A percentile compares a stretch with the other conserved stretches of the same genome.
phyloP scores from a whole-genome alignment of 2,113 vertebrate genomes.

The Plestiodon gilberti region DNA sequence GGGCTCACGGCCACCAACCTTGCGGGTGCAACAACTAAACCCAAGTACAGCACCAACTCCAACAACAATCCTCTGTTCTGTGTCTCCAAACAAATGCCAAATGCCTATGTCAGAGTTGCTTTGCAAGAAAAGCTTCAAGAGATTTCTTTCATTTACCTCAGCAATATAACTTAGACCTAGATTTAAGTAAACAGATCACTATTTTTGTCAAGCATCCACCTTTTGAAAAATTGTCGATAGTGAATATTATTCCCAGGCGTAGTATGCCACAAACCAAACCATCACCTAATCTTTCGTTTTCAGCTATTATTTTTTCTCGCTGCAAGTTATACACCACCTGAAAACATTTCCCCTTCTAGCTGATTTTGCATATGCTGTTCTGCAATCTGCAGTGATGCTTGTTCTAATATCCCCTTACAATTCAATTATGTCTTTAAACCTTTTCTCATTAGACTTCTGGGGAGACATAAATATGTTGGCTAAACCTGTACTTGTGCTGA shows the following conservation, averaged over 20 bases:
- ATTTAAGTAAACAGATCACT: not conserved
- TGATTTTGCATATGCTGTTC: not conserved
- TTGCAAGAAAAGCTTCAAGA: not conserved
- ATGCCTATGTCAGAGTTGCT: not conserved
- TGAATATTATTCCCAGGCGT: not conserved
- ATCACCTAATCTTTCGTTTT: conserved; percentile 15
- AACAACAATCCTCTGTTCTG: not conserved
- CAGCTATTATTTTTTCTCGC: conserved; percentile 20
- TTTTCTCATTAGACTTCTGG: conserved; percentile 31
- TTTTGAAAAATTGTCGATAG: not conserved
- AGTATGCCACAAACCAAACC: not conserved
- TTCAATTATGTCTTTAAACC: conserved; percentile 35
- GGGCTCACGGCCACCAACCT: no score
- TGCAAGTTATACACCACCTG: not conserved
- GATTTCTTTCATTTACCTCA: not conserved
- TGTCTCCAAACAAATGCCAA: not conserved
- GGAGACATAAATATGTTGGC: conserved; percentile 10
- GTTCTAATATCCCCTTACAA: conserved; percentile 24
- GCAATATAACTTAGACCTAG: not conserved
- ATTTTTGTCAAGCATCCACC: not conserved
- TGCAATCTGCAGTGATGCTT: not conserved
- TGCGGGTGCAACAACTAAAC: no score
- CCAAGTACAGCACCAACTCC: not conserved
- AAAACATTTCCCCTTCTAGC: not conserved
- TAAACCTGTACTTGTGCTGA: conserved; percentile 8